Evolutionary conservation across 2,888 invertebrate genomes (phyloP).

Genomic region (Aphodius sticticus): DNA sequence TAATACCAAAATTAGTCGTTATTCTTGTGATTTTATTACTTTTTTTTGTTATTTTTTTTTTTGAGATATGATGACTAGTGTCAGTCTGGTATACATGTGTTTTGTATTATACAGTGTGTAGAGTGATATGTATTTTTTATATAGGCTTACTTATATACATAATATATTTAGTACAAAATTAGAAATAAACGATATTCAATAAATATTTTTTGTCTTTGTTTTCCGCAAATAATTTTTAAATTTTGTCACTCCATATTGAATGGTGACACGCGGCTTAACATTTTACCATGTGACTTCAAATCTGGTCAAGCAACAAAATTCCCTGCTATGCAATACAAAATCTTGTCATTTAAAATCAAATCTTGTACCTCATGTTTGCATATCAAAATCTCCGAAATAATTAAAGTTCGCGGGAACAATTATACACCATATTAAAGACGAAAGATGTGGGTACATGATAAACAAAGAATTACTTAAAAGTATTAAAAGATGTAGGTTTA

Average conservation of each 20-base stretch:
- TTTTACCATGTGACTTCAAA: no score
- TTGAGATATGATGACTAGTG: conserved; percentile 34
- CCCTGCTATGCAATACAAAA: no score
- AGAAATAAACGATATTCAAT: conserved; percentile 38
- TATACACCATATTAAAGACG: no score
- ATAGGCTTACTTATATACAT: conserved; percentile 61
- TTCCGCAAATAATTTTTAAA: not conserved
- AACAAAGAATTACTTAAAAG: no score
- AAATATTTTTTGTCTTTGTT: not conserved
- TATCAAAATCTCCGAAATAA: no score
- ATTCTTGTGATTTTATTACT: not conserved
- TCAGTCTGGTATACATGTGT: conserved; percentile 46
- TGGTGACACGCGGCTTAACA: not conserved
- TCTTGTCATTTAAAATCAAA: no score
- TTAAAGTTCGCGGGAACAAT: no score
- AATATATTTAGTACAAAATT: conserved; percentile 60
- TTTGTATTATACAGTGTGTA: conserved; percentile 57
- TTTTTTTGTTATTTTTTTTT: conserved; percentile 24
- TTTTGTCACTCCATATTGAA: not conserved
- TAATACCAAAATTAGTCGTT: conserved; percentile 6
- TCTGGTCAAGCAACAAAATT: no score
- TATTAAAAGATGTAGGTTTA: no score
- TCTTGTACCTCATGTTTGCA: no score
- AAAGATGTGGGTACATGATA: no score
- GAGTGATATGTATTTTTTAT: conserved; percentile 60